phyloP scores from a whole-genome alignment of 2,113 vertebrate genomes.

The Macrotis lagotis region DNA sequence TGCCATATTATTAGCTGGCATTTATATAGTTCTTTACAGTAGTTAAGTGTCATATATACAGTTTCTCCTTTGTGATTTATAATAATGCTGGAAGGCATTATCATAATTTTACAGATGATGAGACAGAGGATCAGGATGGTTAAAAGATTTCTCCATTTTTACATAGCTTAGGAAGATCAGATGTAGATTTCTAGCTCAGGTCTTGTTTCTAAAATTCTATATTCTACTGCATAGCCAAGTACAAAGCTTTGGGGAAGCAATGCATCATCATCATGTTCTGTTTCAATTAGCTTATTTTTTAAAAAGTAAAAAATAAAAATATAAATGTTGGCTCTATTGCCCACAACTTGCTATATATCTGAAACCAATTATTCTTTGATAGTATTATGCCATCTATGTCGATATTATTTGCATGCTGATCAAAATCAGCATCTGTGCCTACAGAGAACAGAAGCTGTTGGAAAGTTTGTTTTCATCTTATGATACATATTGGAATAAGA shows the following conservation, averaged over 20 bases:
- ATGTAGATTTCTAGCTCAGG: neutral
- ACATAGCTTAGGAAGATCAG: neutral
- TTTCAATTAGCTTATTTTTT: neutral
- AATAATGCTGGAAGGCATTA: neutral
- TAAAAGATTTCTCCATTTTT: neutral
- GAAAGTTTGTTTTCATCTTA: neutral
- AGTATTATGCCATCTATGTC: neutral
- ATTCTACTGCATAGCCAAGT: neutral
- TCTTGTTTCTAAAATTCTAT: neutral
- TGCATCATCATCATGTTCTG: neutral
- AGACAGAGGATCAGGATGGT: neutral
- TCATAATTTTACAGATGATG: neutral
- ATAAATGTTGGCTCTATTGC: neutral
- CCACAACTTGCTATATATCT: neutral
- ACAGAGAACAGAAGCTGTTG: neutral
- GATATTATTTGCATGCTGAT: conserved; percentile 4
- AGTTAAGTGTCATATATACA: neutral
- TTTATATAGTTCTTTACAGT: neutral
- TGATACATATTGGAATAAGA: neutral
- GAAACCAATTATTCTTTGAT: neutral
- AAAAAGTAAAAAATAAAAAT: neutral
- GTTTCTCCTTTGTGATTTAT: neutral
- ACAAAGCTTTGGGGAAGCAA: neutral
- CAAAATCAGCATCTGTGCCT: neutral
- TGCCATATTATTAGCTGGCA: neutral